Evolutionary conservation across 2,113 vertebrate genomes (phyloP).

Genomic region (Seriola dumerili): DNA sequence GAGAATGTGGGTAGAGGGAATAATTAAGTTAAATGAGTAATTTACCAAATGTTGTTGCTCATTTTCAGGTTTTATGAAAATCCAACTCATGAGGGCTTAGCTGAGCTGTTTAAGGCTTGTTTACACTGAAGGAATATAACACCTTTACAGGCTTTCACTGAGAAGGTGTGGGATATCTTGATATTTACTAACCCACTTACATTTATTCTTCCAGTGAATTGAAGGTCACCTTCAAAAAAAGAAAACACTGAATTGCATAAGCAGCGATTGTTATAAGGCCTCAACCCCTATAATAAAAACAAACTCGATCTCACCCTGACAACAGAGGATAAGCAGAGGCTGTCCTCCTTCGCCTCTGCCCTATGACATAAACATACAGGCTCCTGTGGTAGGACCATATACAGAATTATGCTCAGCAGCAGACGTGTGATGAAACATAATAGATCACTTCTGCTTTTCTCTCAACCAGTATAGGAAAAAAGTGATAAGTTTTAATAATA

Average conservation of each 20-base stretch:
- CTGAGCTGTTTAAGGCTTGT: background rate
- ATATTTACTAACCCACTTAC: background rate
- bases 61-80: constrained; percentile 22
- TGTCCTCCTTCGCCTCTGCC: constrained; percentile 8
- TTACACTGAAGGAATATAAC: background rate
- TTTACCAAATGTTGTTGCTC: constrained; percentile 20
- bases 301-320: constrained; percentile 19
- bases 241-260: background rate
- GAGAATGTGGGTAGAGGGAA: constrained; percentile 12
- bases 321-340: constrained; percentile 26
- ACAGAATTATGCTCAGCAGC: constrained; percentile 19
- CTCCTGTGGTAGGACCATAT: constrained; percentile 33
- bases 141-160: background rate
- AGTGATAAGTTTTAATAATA: constrained; percentile 9
- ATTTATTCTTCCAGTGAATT: background rate
- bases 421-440: constrained; percentile 55
- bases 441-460: constrained; percentile 50
- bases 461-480: constrained; percentile 12
- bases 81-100: background rate
- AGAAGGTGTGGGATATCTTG: background rate
- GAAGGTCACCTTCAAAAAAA: constrained; percentile 32
- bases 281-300: background rate
- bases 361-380: constrained; percentile 35
- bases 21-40: constrained; percentile 29
- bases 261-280: constrained; percentile 15